Evolutionary conservation across 2,113 vertebrate species (phyloP).

Genomic region (Lepus europaeus): DNA sequence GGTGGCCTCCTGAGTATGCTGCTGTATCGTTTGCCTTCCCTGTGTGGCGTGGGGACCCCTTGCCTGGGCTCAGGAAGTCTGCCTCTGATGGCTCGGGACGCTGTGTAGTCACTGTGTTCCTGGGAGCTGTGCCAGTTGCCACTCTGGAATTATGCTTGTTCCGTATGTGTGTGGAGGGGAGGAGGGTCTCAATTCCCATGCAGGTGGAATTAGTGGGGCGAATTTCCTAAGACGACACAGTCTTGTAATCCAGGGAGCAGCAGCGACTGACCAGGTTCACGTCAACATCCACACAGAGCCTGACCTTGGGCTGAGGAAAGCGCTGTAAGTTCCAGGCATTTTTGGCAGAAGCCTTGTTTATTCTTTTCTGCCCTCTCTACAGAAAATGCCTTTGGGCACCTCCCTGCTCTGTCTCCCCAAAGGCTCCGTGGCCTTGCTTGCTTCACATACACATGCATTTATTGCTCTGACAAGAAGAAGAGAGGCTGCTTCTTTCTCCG

Average conservation of each 20-base stretch:
- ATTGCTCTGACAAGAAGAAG: constrained; percentile 54
- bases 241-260: constrained; percentile 15
- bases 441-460: constrained; percentile 29
- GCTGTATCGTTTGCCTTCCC: background rate
- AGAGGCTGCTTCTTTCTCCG: background rate
- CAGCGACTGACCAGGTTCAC: background rate
- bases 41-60: background rate
- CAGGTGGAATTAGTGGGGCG: constrained; percentile 13
- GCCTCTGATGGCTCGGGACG: background rate
- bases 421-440: background rate
- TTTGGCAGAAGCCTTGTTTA: constrained; percentile 57
- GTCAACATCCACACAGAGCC: background rate
- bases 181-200: background rate
- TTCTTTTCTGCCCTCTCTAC: constrained; percentile 52
- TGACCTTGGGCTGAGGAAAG: constrained; percentile 57
- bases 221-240: background rate
- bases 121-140: background rate
- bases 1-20: background rate
- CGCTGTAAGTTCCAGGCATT: constrained; percentile 61
- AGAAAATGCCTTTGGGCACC: constrained; percentile 65
- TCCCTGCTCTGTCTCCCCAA: constrained; percentile 44
- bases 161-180: too few relatives aligned
- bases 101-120: background rate
- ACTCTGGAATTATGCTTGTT: constrained; percentile 25
- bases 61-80: background rate